Base-by-base conservation (phyloP, 2,888 invertebrate species). In the Seira ritae region DNA sequence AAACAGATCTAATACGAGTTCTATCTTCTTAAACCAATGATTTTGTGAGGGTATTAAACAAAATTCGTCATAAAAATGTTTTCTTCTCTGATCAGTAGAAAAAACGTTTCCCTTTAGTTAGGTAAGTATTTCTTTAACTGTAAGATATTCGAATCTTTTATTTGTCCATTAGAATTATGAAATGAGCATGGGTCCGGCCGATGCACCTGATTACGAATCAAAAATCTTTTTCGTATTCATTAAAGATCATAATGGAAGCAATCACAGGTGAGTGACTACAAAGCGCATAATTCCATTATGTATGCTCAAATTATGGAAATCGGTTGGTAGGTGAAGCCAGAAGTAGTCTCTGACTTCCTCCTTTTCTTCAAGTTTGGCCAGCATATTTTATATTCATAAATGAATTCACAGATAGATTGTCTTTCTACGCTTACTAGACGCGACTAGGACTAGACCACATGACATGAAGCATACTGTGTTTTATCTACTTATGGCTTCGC, bases 401-500 rank as follows among this genome's bases (percentile, higher is more conserved):
- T 15, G 62, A 8, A 62, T 19, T 20, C 62, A 15, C 1, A 10
- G 20, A 10, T 62, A 62, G 17, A 42, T 42, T 60, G 20, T 20
- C 22, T 19, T 20, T 62, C 62, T 62, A 8, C 62, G 10, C 15
- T 31, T 2, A 31, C n/a, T n/a, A 31, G 20, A n/a, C n/a, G 8
- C 6, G 19, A 2, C 65, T 31, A 6, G 62, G 20, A 20, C 24
- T 60, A 20, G 19, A 0, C 65, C 46, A 19, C 65, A 31, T 77
- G 76, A 77, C 76, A 69, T 2, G 69, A 24, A 19, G 10, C 74
- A 74, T 23, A 74, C 60, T 37, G 50, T 69, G 68, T 69, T 67
- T 77, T 69, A 76, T 77, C 76, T 78, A 71, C 71, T 71, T 78
- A 70, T 78, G 78, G 78, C 37, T 68, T 76, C 46, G 68, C 77